A percentile compares a stretch with the other conserved stretches of the same genome.
These are phyloP conservation scores for Sinosuthora webbiana DNA, from an alignment of 2,113 vertebrate species.

Conservation along the genomic window DNA sequence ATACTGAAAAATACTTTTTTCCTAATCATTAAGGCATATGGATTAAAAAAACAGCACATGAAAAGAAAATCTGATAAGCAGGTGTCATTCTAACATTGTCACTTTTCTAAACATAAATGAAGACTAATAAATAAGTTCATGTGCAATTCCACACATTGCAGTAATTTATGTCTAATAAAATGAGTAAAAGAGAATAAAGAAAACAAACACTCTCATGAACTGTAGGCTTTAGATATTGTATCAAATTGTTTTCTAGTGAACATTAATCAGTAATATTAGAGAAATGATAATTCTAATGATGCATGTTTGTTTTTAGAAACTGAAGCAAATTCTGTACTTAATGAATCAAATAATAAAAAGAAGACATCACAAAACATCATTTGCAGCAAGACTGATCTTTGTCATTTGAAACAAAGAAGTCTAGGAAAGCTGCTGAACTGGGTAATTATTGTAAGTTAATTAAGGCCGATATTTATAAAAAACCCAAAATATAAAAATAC, in stretches of 20 bases:
- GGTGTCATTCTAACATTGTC: neutral
- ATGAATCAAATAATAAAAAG: constrained; percentile 27
- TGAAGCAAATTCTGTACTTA: constrained; percentile 11
- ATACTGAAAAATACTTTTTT: neutral
- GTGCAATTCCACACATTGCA: neutral
- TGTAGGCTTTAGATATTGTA: neutral
- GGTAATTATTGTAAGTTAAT: neutral
- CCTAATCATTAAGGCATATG: neutral
- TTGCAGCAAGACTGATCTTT: constrained; percentile 15
- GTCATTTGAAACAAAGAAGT: neutral
- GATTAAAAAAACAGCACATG: neutral
- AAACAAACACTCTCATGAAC: neutral
- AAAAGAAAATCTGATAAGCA: neutral
- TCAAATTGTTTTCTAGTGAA: constrained; percentile 5
- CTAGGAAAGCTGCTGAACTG: neutral
- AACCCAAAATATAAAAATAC: neutral
- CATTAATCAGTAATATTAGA: constrained; percentile 23
- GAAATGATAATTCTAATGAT: constrained; percentile 15
- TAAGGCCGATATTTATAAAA: neutral
- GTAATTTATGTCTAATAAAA: neutral
- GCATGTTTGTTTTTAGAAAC: neutral
- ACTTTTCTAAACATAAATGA: neutral
- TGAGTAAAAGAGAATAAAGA: neutral
- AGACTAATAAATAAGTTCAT: neutral
- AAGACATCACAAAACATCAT: constrained; percentile 8